Evolutionary conservation across 2,113 vertebrate species (phyloP).

Genomic region (Indri indri): DNA sequence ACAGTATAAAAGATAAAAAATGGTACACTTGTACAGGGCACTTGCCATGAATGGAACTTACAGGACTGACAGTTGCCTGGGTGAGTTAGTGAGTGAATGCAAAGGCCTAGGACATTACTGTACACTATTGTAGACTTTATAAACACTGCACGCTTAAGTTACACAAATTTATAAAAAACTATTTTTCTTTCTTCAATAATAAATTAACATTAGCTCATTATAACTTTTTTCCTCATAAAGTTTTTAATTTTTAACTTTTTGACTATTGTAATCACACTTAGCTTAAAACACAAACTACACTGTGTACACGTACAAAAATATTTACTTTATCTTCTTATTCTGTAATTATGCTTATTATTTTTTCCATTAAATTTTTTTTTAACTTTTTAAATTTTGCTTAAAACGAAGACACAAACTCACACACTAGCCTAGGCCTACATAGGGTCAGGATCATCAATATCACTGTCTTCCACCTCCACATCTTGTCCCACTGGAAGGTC

Average conservation of each 20-base stretch:
- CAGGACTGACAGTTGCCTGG: not conserved
- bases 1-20: not conserved
- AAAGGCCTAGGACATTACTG: not conserved
- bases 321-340: not conserved
- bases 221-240: not conserved
- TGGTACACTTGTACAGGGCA: not conserved
- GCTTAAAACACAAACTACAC: not conserved
- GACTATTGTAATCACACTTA: not conserved
- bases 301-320: not conserved
- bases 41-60: not conserved
- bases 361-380: not conserved
- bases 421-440: not conserved
- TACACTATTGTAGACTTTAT: not conserved
- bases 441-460: not conserved
- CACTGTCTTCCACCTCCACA: not conserved
- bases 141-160: not conserved
- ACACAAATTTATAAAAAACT: not conserved
- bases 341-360: not conserved
- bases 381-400: not conserved
- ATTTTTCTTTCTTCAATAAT: not conserved
- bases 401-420: not conserved
- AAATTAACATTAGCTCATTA: not conserved
- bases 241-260: not conserved
- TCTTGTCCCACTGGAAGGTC: not conserved
- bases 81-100: not conserved